Evolutionary conservation across 2,113 vertebrate species (phyloP).

Genomic region (Phyllostomus hastatus): DNA sequence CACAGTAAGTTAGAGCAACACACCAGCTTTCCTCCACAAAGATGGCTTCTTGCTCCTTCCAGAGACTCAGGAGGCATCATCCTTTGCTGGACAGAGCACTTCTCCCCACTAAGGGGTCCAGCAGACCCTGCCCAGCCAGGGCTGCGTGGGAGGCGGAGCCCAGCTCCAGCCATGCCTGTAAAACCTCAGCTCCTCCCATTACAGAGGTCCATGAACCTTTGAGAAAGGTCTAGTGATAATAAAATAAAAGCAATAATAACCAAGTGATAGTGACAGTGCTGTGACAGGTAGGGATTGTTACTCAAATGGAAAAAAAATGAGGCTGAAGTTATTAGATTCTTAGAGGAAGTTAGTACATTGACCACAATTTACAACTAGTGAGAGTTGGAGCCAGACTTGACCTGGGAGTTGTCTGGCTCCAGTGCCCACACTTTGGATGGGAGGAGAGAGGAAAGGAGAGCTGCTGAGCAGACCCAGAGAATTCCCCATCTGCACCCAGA

Average conservation of each 20-base stretch:
- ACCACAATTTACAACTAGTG: background rate
- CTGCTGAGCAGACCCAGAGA: too few species aligned
- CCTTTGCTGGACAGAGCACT: too few species aligned
- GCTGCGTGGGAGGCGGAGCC: background rate
- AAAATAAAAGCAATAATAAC: background rate
- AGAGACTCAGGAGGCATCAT: background rate
- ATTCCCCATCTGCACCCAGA: background rate
- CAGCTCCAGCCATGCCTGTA: fast-evolving
- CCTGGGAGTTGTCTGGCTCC: background rate
- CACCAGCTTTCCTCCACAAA: background rate
- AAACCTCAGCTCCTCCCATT: background rate
- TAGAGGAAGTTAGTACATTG: background rate
- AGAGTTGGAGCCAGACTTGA: background rate
- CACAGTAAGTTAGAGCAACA: background rate
- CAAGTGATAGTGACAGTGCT: background rate
- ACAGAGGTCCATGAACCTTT: background rate
- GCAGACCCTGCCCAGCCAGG: background rate
- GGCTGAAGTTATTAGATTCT: background rate
- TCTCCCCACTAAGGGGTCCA: fast-evolving
- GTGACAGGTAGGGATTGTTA: background rate
- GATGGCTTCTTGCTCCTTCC: background rate
- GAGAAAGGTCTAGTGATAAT: background rate
- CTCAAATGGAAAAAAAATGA: background rate
- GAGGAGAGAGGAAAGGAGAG: background rate
- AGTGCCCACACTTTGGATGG: background rate